Evolutionary conservation across 2,113 vertebrate genomes (phyloP).

Genomic region (Vulpes vulpes): DNA sequence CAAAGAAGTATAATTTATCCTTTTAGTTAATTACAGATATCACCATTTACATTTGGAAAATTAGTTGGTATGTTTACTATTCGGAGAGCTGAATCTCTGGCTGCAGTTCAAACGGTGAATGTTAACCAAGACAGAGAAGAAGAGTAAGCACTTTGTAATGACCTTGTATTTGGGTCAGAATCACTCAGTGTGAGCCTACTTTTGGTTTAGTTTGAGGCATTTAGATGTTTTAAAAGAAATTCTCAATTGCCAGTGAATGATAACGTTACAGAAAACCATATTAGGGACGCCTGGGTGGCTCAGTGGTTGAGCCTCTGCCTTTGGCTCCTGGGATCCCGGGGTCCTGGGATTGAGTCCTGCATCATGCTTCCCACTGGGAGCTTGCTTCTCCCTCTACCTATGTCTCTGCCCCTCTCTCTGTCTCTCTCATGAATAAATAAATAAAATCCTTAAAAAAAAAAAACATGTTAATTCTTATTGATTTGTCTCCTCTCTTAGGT

Average conservation of each 20-base stretch:
- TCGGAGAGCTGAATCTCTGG: conserved; percentile 11
- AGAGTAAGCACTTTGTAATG: background rate
- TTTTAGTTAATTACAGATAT: conserved; percentile 34
- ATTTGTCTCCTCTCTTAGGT: conserved; percentile 87
- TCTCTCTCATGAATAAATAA: too few species aligned
- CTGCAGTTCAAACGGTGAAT: background rate
- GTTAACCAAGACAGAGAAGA: background rate
- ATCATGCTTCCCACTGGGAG: too few species aligned
- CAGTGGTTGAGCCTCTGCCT: too few species aligned
- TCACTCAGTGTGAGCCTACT: background rate
- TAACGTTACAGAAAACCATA: background rate
- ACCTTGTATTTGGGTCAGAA: background rate
- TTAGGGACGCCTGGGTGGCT: background rate
- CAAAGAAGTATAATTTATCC: background rate
- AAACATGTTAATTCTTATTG: background rate
- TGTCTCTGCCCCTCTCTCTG: too few species aligned
- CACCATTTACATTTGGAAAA: conserved; percentile 4
- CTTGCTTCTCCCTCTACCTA: too few species aligned
- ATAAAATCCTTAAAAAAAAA: background rate
- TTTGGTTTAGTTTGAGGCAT: conserved; percentile 9
- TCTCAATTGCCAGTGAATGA: background rate
- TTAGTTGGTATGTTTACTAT: background rate
- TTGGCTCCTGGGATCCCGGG: too few species aligned
- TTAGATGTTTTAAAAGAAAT: conserved; percentile 28
- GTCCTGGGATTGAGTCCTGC: too few species aligned